Conservation (phyloP, 2,888 invertebrate genomes). For the Cheilosia soror region DNA sequence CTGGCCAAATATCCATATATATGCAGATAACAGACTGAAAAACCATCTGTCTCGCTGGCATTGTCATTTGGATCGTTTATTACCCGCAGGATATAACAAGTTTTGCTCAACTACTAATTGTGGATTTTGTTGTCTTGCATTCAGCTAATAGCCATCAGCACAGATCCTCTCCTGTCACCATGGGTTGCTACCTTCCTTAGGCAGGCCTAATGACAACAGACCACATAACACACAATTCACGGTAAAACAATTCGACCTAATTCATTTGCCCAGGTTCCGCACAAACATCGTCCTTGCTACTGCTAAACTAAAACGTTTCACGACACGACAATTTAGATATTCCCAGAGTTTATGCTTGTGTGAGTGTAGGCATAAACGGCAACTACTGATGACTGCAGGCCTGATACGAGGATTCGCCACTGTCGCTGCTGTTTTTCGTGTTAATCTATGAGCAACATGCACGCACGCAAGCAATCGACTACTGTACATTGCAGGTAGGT, state of each 20-base stretch:
- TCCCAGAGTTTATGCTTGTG: background rate
- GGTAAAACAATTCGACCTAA: slow-evolving; percentile 28
- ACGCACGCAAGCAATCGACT: slow-evolving; percentile 1
- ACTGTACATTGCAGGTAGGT: background rate
- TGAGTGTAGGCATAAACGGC: background rate
- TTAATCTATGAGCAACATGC: slow-evolving; percentile 20
- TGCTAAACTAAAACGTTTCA: slow-evolving; percentile 16
- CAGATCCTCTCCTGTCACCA: background rate
- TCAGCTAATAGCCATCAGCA: slow-evolving; percentile 12
- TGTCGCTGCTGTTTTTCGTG: slow-evolving; percentile 4
- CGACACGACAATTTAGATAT: slow-evolving; percentile 29
- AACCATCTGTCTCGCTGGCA: background rate
- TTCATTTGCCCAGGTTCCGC: slow-evolving; percentile 14
- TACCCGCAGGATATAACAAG: slow-evolving; percentile 30
- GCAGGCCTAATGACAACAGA: slow-evolving; percentile 11
- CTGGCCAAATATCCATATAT: too few species aligned
- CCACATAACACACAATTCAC: slow-evolving; percentile 18
- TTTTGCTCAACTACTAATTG: slow-evolving; percentile 9
- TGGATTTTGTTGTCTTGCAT: slow-evolving; percentile 14
- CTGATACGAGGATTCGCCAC: background rate
- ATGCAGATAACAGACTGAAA: background rate
- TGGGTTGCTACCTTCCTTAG: background rate
- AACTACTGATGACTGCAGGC: background rate
- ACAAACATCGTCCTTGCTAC: background rate
- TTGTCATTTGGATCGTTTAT: background rate